Conservation (phyloP, 2,113 vertebrate genomes). For the Nansenia antarctica region DNA sequence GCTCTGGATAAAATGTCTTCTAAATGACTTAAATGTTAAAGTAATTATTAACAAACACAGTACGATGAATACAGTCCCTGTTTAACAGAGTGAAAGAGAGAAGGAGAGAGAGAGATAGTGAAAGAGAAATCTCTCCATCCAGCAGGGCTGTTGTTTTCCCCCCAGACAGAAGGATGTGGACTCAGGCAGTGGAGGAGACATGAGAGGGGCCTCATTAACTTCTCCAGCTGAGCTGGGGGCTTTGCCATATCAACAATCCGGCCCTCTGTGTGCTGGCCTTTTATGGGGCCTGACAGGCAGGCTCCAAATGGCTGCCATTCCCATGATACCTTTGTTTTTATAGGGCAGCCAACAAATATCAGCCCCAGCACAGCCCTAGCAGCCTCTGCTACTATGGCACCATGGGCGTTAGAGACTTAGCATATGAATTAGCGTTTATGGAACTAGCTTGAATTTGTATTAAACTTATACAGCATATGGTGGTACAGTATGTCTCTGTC, state of each 20-base stretch:
- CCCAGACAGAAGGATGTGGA: conserved; percentile 13
- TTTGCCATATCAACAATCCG: conserved; percentile 55
- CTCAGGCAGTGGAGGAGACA: background rate
- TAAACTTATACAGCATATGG: background rate
- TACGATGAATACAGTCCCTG: no score
- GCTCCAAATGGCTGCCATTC: conserved; percentile 65
- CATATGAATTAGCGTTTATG: background rate
- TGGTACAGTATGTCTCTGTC: no score
- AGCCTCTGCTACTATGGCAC: background rate
- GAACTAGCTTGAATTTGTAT: background rate
- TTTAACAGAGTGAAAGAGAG: background rate
- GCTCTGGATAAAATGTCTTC: no score
- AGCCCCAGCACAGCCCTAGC: conserved; percentile 12
- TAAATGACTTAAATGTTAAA: no score
- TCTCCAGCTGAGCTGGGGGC: conserved; percentile 26
- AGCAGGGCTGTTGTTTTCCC: background rate
- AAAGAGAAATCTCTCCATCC: background rate
- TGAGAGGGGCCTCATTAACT: conserved; percentile 39
- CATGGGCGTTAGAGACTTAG: background rate
- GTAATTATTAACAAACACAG: background rate
- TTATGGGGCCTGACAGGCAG: conserved; percentile 46
- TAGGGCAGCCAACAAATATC: conserved; percentile 45
- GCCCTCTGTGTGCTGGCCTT: conserved; percentile 50
- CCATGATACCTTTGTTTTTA: conserved; percentile 54
- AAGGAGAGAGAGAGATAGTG: background rate